Evolutionary conservation across 2,888 invertebrate genomes (phyloP).

Genomic region (Cephus pulcher): DNA sequence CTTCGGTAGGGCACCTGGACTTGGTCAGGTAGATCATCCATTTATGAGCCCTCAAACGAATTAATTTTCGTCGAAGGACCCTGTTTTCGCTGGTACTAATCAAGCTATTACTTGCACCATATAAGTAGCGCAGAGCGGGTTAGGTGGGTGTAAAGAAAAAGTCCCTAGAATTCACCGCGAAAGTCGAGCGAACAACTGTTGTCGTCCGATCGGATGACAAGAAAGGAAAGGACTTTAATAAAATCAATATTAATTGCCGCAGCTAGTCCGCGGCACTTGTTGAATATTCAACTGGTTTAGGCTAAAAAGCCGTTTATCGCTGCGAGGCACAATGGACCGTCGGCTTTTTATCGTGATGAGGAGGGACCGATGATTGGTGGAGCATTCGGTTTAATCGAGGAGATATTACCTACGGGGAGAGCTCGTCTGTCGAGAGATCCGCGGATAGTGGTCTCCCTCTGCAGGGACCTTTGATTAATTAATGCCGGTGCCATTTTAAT

Average conservation of each 20-base stretch:
- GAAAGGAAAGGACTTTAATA: conserved; percentile 56
- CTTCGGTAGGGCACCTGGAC: too few species aligned
- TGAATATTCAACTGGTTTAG: conserved; percentile 59
- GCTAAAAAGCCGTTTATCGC: conserved; percentile 62
- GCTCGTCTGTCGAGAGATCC: conserved; percentile 18
- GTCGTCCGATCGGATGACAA: conserved; percentile 24
- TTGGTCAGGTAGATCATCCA: not conserved
- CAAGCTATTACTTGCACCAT: not conserved
- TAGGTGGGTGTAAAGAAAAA: not conserved
- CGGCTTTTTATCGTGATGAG: conserved; percentile 49
- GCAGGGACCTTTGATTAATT: conserved; percentile 41
- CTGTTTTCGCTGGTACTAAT: not conserved
- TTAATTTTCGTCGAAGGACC: not conserved
- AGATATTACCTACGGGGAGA: conserved; percentile 35
- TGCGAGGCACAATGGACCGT: conserved; percentile 43
- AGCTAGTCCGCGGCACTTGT: conserved; percentile 37
- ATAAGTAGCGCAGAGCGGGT: not conserved
- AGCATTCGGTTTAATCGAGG: conserved; percentile 36
- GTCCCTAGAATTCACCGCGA: not conserved
- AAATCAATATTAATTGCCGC: conserved; percentile 64
- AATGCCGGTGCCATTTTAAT: conserved; percentile 44
- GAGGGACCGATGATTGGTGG: conserved; percentile 44
- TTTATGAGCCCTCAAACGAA: not conserved
- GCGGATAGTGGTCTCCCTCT: conserved; percentile 7
- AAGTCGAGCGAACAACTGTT: conserved; percentile 16